These are phyloP conservation scores for Cryptus viduatorius DNA, from an alignment of 2,888 invertebrate genomes.

Conservation along the genomic window DNA sequence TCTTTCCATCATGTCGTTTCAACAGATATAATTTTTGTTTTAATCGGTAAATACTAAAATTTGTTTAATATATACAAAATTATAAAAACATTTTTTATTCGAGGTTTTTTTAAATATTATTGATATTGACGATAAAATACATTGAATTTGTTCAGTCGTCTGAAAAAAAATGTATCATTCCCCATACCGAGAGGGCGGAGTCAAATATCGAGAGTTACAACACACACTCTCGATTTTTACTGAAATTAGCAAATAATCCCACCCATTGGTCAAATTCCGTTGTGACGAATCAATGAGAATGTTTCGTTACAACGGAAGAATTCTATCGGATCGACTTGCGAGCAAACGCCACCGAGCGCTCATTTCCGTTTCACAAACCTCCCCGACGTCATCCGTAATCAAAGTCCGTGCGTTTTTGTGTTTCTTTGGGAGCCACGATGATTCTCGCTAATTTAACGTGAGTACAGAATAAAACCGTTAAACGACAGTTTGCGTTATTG, in stretches of 20 bases:
- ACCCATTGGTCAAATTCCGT: slow-evolving; percentile 8
- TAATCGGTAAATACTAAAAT: not conserved
- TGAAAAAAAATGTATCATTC: slow-evolving; percentile 15
- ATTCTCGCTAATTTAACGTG: slow-evolving; percentile 82
- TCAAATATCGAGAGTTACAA: slow-evolving; percentile 33
- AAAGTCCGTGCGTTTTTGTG: slow-evolving; percentile 79
- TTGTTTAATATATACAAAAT: not conserved
- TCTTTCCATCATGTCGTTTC: not conserved
- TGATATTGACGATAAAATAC: no score
- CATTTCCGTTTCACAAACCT: slow-evolving; percentile 81
- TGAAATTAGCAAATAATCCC: not conserved
- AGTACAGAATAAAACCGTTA: slow-evolving; percentile 72
- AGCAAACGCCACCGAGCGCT: slow-evolving; percentile 72
- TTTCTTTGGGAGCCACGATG: slow-evolving; percentile 83
- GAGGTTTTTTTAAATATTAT: no score
- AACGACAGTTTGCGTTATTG: not conserved
- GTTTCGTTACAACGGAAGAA: slow-evolving; percentile 11
- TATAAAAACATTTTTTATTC: no score
- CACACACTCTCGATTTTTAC: slow-evolving; percentile 2
- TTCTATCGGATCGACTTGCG: slow-evolving; percentile 24
- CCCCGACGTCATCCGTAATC: slow-evolving; percentile 80
- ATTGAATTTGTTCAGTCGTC: not conserved
- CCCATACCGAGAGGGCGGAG: slow-evolving; percentile 37
- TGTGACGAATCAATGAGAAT: not conserved
- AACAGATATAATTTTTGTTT: not conserved